phyloP scores from a whole-genome alignment of 2,113 vertebrate genomes.

The Rynchops niger region DNA sequence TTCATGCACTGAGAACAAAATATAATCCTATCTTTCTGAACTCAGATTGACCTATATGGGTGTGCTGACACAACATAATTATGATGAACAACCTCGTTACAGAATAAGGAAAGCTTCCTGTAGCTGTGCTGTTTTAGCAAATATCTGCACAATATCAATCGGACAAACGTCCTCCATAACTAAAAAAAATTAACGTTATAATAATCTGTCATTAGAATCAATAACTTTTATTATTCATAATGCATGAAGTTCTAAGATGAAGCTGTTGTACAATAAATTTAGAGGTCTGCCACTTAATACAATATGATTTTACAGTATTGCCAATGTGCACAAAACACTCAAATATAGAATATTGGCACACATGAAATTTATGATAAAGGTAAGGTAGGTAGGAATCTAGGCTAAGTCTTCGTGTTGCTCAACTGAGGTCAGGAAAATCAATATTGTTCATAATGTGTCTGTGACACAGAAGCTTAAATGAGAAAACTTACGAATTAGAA shows the following conservation, averaged over 20 bases:
- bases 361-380: slow-evolving; percentile 66
- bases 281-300: slow-evolving; percentile 49
- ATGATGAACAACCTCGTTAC: slow-evolving; percentile 48
- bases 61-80: slow-evolving; percentile 51
- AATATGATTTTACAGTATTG: slow-evolving; percentile 67
- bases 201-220: slow-evolving; percentile 72
- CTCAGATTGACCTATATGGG: slow-evolving; percentile 26
- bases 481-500: background rate
- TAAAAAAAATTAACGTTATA: slow-evolving; percentile 47
- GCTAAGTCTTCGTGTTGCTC: slow-evolving; percentile 43
- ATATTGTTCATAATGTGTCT: slow-evolving; percentile 49
- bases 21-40: slow-evolving; percentile 45
- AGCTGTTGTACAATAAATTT: slow-evolving; percentile 52
- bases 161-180: slow-evolving; percentile 8
- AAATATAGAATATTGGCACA: slow-evolving; percentile 65
- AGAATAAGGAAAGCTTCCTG: slow-evolving; percentile 38
- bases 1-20: background rate
- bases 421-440: slow-evolving; percentile 61
- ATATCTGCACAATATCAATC: slow-evolving; percentile 37
- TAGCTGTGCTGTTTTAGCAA: background rate
- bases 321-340: slow-evolving; percentile 65
- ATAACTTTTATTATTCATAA: slow-evolving; percentile 75
- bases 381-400: slow-evolving; percentile 32
- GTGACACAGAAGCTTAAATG: slow-evolving; percentile 13
- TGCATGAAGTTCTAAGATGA: slow-evolving; percentile 44